Base-by-base conservation (phyloP, 2,113 vertebrate genomes). In the Gallinago paraguaiae region DNA sequence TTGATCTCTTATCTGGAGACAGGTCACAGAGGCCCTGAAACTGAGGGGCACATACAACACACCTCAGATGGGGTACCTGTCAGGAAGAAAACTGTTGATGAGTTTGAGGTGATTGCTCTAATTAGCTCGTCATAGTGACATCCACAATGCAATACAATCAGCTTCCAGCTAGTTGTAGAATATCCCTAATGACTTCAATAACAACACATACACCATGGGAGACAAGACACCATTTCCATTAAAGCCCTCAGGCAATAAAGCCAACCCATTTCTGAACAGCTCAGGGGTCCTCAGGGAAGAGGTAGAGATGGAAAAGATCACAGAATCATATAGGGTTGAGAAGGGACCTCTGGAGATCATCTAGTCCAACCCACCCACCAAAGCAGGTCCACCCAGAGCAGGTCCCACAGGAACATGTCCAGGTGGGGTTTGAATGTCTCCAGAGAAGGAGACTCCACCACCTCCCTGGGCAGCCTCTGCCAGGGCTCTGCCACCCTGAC, bases 61-160 rank as follows among this genome's bases (percentile, higher is more conserved):
- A 0, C 8, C 61, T 76, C 0, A 0, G 63, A 51, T 7, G 13
- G 14, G 37, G 5, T 23, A 39, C 8, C 75, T 57, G 56, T 9
- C 84, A 69, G 64, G 81, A 60, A 88, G 63, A 48, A 72, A 60
- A 24, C 84, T 46, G 28, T 12, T 41, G 63, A 60, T 28, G 77
- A 65, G 25, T 39, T 64, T 35, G 80, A 94, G 43, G 76, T 46
- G 9, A 31, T 56, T 2, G 12, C 69, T 65, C 35, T 56, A 35
- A 86, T 94, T 89, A 87, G 64, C 83, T 54, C 70, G 76, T 86
- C 86, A 71, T 4, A 30, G 50, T 43, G 84, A 91, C 45, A 69
- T 27, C 30, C 50, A 17, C 50, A 22, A 8, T 1, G 51, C 41
- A 63, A 74, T 6, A 82, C 59, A 89, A 77, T 87, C 87, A 64